Evolutionary conservation across 2,888 invertebrate genomes (phyloP).

Genomic region (Apotomis turbidana): DNA sequence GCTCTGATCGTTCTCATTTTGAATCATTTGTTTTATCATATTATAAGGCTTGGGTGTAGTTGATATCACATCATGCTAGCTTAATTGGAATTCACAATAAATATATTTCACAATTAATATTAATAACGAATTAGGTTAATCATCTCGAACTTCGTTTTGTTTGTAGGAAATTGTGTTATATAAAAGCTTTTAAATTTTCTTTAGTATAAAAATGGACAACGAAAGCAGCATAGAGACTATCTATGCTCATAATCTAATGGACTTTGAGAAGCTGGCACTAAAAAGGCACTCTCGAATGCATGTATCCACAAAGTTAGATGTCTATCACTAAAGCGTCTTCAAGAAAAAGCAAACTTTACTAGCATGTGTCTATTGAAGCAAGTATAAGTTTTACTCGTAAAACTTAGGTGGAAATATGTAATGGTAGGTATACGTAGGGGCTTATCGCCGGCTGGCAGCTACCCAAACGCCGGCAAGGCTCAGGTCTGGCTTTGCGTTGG

Average conservation of each 20-base stretch:
- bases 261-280: conserved; percentile 12
- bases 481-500: conserved; percentile 49
- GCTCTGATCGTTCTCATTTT: conserved; percentile 41
- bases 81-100: too few species aligned
- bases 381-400: conserved; percentile 42
- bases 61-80: neutral
- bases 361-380: conserved; percentile 38
- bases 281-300: conserved; percentile 31
- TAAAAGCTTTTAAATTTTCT: neutral
- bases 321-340: conserved; percentile 32
- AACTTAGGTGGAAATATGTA: conserved; percentile 44
- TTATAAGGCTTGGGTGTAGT: neutral
- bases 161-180: neutral
- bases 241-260: conserved; percentile 14
- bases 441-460: conserved; percentile 64
- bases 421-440: conserved; percentile 42
- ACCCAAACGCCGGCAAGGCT: conserved; percentile 54
- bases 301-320: conserved; percentile 33
- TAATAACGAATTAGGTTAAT: too few species aligned
- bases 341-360: conserved; percentile 33
- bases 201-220: neutral
- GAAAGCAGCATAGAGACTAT: neutral
- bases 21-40: conserved; percentile 38
- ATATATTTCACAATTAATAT: too few species aligned
- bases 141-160: too few species aligned